These are phyloP conservation scores for Phallusia fumigata DNA, from an alignment of 23 tunicate species.

Conservation along the genomic window DNA sequence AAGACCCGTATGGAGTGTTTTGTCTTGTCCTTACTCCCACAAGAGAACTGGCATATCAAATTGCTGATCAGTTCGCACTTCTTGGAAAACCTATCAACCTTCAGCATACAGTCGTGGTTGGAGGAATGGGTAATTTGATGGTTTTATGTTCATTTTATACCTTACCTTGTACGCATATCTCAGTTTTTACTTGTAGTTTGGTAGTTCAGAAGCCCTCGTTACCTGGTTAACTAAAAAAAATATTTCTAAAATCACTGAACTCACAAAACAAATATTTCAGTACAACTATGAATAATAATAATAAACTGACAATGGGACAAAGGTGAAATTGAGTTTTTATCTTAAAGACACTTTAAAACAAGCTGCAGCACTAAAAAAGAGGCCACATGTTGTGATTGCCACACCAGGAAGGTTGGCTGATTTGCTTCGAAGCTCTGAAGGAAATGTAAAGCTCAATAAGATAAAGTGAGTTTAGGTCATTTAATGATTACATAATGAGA, in stretches of 20 bases:
- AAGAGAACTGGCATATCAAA: constrained; percentile 95
- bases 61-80: constrained; percentile 88
- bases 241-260: too few relatives aligned
- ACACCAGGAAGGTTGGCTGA: constrained; percentile 99
- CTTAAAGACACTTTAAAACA: constrained; percentile 57
- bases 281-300: too few relatives aligned
- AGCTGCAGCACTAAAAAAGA: constrained; percentile 44
- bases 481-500: background rate
- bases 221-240: too few relatives aligned
- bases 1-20: constrained; percentile 96
- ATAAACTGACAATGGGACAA: too few relatives aligned
- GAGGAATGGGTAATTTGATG: constrained; percentile 83
- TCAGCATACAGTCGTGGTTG: constrained; percentile 72
- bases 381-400: constrained; percentile 94
- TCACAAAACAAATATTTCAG: too few relatives aligned
- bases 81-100: constrained; percentile 89
- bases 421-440: constrained; percentile 49
- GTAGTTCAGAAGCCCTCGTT: too few relatives aligned
- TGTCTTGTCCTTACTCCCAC: constrained; percentile 94
- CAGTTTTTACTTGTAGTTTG: background rate
- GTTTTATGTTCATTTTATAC: background rate
- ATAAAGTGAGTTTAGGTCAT: constrained; percentile 41
- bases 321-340: background rate
- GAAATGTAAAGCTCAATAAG: constrained; percentile 51
- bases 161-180: background rate